Evolutionary conservation across 2,888 invertebrate species (phyloP).

Genomic region (Drosophila mettleri): DNA sequence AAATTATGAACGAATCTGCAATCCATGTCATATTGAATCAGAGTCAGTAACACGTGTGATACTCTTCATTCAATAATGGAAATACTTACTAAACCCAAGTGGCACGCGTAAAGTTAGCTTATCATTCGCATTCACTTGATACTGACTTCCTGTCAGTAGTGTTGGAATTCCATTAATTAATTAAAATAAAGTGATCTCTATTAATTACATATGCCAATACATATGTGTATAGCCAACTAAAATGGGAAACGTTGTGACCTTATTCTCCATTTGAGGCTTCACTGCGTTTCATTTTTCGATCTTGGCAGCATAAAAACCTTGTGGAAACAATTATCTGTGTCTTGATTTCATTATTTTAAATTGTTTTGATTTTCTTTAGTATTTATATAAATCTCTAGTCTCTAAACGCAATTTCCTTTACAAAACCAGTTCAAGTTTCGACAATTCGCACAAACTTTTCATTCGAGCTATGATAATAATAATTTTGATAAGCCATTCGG

Average conservation of each 20-base stretch:
- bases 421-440: background rate
- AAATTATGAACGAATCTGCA: background rate
- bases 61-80: background rate
- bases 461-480: background rate
- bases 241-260: background rate
- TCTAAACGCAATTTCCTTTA: no score
- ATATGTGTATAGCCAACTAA: background rate
- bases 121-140: background rate
- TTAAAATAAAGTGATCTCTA: background rate
- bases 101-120: background rate
- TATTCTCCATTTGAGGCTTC: background rate
- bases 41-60: background rate
- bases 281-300: no score
- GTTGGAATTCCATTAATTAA: background rate
- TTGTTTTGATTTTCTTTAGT: no score
- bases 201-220: background rate
- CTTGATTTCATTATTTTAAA: no score
- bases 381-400: no score
- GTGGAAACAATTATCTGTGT: no score
- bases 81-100: background rate
- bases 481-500: conserved; percentile 1
- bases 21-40: background rate
- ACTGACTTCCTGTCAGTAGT: background rate
- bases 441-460: background rate
- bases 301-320: no score